These are phyloP conservation scores for Ceraclea dissimilis DNA, from an alignment of 2,888 invertebrate species.

Conservation along the genomic window DNA sequence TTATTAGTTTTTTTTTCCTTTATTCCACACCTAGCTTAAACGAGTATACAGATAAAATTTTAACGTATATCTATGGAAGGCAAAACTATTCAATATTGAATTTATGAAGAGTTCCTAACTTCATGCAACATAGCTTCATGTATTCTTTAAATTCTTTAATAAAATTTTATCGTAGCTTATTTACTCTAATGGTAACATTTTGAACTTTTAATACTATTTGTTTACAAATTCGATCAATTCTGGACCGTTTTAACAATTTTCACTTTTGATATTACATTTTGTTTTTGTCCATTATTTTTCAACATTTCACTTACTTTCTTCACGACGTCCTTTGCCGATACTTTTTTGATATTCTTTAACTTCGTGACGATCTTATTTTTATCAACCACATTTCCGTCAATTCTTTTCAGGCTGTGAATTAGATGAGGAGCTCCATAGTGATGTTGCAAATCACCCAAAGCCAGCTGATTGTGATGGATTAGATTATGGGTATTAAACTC, in stretches of 20 bases:
- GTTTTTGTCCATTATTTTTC: conserved; percentile 8
- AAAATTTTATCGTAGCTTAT: no score
- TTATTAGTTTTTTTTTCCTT: no score
- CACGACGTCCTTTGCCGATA: conserved; percentile 19
- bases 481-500: background rate
- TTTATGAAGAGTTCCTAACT: no score
- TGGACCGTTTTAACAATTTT: conserved; percentile 21
- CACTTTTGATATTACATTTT: conserved; percentile 8
- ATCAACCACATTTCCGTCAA: background rate
- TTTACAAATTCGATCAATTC: background rate
- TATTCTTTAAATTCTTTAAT: no score
- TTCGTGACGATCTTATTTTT: conserved; percentile 3
- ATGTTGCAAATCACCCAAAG: conserved; percentile 5
- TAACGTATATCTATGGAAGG: no score
- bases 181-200: no score
- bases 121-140: no score
- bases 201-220: no score
- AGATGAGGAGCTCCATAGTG: background rate
- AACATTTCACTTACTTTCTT: conserved; percentile 17
- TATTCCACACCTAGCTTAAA: no score
- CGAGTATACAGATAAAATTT: no score
- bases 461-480: conserved; percentile 3
- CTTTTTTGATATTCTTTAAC: conserved; percentile 7
- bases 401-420: background rate
- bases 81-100: no score